Conservation (phyloP, 2,888 invertebrate genomes). For the Cerastis leucographa region DNA sequence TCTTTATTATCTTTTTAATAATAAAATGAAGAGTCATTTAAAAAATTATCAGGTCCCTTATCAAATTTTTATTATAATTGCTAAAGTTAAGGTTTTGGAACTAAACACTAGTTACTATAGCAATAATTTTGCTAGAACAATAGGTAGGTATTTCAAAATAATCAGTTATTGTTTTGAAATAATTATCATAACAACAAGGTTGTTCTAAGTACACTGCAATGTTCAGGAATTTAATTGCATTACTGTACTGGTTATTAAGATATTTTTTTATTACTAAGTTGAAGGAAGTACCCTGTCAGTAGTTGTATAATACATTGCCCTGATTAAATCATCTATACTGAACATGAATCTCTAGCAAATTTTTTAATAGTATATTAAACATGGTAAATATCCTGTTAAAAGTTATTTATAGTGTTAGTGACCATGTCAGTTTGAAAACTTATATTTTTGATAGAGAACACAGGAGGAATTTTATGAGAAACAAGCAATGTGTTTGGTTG, state of each 20-base stretch:
- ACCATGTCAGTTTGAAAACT: too few relatives aligned
- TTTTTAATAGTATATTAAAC: too few relatives aligned
- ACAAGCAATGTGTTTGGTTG: neutral
- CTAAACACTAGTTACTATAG: neutral
- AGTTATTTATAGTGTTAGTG: too few relatives aligned
- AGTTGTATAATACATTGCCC: neutral
- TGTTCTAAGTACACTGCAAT: neutral
- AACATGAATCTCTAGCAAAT: too few relatives aligned
- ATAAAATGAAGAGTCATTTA: too few relatives aligned
- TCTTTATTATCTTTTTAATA: conserved; percentile 16
- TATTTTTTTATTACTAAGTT: neutral
- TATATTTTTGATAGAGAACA: too few relatives aligned
- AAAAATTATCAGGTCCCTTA: conserved; percentile 2
- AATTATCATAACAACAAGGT: conserved; percentile 21
- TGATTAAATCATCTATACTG: neutral
- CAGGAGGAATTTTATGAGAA: neutral
- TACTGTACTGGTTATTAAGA: conserved; percentile 5
- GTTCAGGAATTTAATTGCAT: conserved; percentile 6
- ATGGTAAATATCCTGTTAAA: too few relatives aligned
- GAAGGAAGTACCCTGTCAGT: too few relatives aligned
- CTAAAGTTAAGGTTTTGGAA: neutral
- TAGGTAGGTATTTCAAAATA: conserved; percentile 4
- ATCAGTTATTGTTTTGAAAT: conserved; percentile 24
- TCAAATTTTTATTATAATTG: neutral
- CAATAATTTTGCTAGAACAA: neutral